These are phyloP conservation scores for Dryadula phaetusa DNA, from an alignment of 2,888 invertebrate species.

Conservation along the genomic window DNA sequence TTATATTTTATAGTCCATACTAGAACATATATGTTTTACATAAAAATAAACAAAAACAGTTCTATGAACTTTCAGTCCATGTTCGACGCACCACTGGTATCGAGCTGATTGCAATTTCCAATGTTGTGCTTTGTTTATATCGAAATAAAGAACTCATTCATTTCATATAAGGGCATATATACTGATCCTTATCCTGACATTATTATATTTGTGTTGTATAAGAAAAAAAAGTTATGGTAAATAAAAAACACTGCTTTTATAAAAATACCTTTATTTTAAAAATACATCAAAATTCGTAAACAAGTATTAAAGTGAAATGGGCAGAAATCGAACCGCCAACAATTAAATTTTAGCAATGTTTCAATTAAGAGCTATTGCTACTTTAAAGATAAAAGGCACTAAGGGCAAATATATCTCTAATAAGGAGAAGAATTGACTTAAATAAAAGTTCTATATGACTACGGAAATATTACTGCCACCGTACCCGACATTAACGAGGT, in stretches of 20 bases:
- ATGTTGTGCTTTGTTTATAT: not conserved
- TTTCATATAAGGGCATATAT: not conserved
- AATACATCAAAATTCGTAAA: not conserved
- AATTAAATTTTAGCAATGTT: constrained; percentile 40
- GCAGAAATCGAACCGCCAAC: constrained; percentile 31
- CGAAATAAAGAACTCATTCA: constrained; percentile 5
- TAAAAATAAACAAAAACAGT: constrained; percentile 9
- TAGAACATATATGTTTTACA: not conserved
- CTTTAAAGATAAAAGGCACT: constrained; percentile 31
- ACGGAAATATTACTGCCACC: constrained; percentile 46
- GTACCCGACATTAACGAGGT: constrained; percentile 26
- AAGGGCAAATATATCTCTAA: constrained; percentile 29
- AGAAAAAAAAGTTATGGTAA: not conserved
- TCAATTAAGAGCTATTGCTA: constrained; percentile 35
- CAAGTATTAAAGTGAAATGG: not conserved
- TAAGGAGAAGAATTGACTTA: constrained; percentile 22
- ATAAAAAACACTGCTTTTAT: not conserved
- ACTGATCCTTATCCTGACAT: too few relatives aligned
- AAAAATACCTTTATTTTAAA: not conserved
- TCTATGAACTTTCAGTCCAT: not conserved
- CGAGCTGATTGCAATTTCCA: constrained; percentile 15
- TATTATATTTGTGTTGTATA: not conserved
- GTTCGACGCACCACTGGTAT: constrained; percentile 15
- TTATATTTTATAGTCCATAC: not conserved
- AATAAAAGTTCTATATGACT: constrained; percentile 38